These are phyloP conservation scores for Erebia palarica DNA, from an alignment of 2,888 invertebrate genomes.

Conservation along the genomic window DNA sequence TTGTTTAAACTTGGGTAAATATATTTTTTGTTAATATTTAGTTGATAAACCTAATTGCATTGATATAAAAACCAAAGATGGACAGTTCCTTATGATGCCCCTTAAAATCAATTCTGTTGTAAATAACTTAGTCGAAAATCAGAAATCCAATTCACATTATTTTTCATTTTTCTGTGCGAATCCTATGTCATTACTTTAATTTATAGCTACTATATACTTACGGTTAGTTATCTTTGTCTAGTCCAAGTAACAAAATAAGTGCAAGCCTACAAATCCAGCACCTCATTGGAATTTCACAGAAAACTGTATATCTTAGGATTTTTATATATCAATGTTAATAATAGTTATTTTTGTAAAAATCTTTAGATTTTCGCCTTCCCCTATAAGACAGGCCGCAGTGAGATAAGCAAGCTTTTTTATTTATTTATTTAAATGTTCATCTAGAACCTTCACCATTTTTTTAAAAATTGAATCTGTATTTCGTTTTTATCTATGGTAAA, in stretches of 20 bases:
- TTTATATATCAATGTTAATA: slow-evolving; percentile 41
- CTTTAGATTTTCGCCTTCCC: slow-evolving; percentile 50
- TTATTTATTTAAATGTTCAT: slow-evolving; percentile 39
- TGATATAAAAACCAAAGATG: slow-evolving; percentile 13
- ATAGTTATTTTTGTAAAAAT: slow-evolving; percentile 45
- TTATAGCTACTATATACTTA: too few species aligned
- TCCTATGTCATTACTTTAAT: too few species aligned
- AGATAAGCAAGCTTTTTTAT: slow-evolving; percentile 64
- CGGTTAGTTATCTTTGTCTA: too few species aligned
- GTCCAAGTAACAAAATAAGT: too few species aligned
- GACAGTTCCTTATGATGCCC: not conserved
- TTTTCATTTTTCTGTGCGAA: too few species aligned
- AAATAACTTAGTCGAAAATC: not conserved
- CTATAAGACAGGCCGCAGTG: slow-evolving; percentile 67
- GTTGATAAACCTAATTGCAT: not conserved
- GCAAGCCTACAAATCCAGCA: too few species aligned
- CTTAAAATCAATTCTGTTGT: not conserved
- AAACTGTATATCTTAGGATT: slow-evolving; percentile 9
- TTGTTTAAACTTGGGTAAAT: slow-evolving; percentile 13
- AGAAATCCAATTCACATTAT: not conserved
- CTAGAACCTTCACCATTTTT: slow-evolving; percentile 63
- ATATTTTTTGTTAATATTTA: slow-evolving; percentile 24
- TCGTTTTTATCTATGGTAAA: not conserved
- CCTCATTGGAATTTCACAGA: not conserved
- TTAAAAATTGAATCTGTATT: slow-evolving; percentile 40